These are phyloP conservation scores for Prietella phreatophila DNA, from an alignment of 2,113 vertebrate genomes.

Conservation along the genomic window DNA sequence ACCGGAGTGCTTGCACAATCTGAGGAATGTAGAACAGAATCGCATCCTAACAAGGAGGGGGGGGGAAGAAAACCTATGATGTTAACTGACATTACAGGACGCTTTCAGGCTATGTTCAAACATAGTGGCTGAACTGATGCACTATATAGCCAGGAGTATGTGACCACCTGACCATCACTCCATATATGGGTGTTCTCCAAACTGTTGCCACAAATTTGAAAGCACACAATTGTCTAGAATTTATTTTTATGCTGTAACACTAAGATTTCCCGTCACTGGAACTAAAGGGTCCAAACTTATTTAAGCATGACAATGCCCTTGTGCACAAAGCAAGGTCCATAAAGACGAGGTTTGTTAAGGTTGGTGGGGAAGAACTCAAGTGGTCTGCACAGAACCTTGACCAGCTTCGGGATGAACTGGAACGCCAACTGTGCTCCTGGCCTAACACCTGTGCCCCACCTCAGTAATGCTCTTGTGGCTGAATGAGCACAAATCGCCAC, in stretches of 20 bases:
- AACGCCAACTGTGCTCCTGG: too few relatives aligned
- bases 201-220: background rate
- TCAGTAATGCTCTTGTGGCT: background rate
- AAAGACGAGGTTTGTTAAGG: too few relatives aligned
- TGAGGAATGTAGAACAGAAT: slow-evolving; percentile 99
- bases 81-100: background rate
- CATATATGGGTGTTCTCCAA: background rate
- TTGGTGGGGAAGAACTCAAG: too few relatives aligned
- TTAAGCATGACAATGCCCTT: too few relatives aligned
- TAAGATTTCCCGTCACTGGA: background rate
- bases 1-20: slow-evolving; percentile 94
- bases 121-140: background rate
- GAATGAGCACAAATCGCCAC: background rate
- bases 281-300: too few relatives aligned
- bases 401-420: background rate
- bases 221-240: background rate
- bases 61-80: background rate
- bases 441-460: background rate
- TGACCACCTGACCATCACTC: background rate
- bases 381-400: background rate
- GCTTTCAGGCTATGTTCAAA: background rate
- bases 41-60: slow-evolving; percentile 77
- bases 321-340: too few relatives aligned
- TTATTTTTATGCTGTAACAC: background rate
- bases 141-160: background rate